Evolutionary conservation across 2,113 vertebrate species (phyloP).

Genomic region (Platichthys flesus): DNA sequence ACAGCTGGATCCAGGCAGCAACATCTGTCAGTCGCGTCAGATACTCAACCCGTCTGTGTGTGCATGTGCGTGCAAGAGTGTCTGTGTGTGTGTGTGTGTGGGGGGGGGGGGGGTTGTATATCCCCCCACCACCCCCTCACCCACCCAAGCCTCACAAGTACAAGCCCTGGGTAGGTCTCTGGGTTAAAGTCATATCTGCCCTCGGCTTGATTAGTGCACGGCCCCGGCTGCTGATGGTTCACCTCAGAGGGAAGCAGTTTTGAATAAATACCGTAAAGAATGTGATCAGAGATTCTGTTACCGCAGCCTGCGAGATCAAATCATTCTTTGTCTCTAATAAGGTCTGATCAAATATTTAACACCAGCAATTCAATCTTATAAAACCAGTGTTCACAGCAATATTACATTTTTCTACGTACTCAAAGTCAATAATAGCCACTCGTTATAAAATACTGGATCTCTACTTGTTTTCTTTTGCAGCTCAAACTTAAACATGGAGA

Average conservation of each 20-base stretch:
- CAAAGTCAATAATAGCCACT: neutral
- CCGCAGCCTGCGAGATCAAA: slow-evolving; percentile 14
- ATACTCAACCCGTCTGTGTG: slow-evolving; percentile 11
- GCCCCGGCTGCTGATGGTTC: slow-evolving; percentile 20
- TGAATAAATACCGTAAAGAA: slow-evolving; percentile 15
- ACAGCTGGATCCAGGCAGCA: slow-evolving; percentile 68
- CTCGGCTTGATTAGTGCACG: slow-evolving; percentile 10
- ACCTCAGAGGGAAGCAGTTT: slow-evolving; percentile 20
- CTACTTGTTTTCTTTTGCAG: neutral
- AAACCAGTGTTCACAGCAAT: neutral
- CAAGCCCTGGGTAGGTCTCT: slow-evolving; percentile 11
- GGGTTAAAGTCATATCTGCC: slow-evolving; percentile 50
- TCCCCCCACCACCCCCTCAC: neutral
- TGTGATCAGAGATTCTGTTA: neutral
- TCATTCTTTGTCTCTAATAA: neutral
- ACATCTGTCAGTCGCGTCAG: slow-evolving; percentile 70
- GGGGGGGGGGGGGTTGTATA: neutral
- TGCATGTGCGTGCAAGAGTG: slow-evolving; percentile 5
- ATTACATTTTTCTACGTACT: neutral
- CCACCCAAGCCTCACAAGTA: slow-evolving; percentile 10
- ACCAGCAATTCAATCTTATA: neutral
- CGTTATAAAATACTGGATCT: neutral
- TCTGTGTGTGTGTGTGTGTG: neutral
- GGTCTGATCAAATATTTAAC: neutral
- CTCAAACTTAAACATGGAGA: neutral